Evolutionary conservation across 2,113 vertebrate species (phyloP).

Genomic region (Butorides virescens): DNA sequence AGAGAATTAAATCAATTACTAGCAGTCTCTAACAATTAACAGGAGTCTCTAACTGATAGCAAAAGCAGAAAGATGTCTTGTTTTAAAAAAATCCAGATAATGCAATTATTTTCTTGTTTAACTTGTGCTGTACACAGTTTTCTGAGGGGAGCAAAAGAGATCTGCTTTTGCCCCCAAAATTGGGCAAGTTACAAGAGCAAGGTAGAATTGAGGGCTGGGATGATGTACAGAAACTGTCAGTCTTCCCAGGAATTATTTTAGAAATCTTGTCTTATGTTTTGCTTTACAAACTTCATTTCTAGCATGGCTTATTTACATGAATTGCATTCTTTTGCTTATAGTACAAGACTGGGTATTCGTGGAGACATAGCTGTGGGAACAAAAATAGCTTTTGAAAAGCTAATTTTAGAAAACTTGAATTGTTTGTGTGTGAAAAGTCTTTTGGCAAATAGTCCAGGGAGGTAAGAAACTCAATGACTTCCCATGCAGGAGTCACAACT

Average conservation of each 20-base stretch:
- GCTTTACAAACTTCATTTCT: background rate
- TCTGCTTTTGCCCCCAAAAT: background rate
- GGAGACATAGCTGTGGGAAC: background rate
- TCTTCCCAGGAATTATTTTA: background rate
- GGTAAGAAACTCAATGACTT: background rate
- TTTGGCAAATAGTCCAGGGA: background rate
- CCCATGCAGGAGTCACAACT: background rate
- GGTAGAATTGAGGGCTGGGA: background rate
- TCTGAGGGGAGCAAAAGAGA: background rate
- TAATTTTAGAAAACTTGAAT: conserved; percentile 19
- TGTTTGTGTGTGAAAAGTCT: background rate
- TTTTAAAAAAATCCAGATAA: background rate
- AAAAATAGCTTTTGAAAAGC: background rate
- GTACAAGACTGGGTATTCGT: background rate
- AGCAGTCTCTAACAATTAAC: background rate
- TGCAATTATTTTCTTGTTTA: background rate
- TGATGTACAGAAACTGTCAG: background rate
- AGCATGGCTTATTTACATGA: background rate
- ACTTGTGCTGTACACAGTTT: background rate
- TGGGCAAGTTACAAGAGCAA: background rate
- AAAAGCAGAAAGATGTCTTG: background rate
- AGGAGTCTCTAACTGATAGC: background rate
- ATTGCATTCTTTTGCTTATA: background rate
- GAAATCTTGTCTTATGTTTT: background rate
- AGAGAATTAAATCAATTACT: background rate